Percentiles rank a stretch among this genome's conserved stretches.
Conservation (phyloP, 2,888 invertebrate species). For the Coelinius sp. region DNA sequence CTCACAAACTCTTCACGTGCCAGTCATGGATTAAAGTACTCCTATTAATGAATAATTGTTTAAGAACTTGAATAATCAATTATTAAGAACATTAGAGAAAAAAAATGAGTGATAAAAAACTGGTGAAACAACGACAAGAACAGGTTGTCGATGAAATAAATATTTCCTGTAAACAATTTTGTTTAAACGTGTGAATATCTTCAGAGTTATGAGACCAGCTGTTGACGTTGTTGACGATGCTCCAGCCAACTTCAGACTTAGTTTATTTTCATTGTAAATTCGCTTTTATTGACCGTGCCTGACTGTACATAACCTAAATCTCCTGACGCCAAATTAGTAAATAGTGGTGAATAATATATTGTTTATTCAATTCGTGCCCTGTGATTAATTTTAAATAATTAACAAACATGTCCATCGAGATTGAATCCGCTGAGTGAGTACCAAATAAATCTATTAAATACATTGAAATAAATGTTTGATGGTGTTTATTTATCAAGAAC, state of each 20-base stretch:
- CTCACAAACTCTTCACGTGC: neutral
- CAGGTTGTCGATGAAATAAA: neutral
- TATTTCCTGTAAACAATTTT: neutral
- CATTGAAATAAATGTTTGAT: neutral
- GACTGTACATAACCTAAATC: neutral
- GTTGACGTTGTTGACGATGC: neutral
- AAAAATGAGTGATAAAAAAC: neutral
- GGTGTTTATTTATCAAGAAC: too few relatives aligned
- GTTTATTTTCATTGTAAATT: too few relatives aligned
- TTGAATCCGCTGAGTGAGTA: slow-evolving; percentile 87
- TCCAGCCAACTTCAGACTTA: neutral
- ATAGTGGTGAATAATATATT: neutral
- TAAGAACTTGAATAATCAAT: too few relatives aligned
- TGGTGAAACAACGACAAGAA: neutral
- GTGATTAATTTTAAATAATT: neutral
- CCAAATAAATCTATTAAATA: neutral
- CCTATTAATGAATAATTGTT: neutral
- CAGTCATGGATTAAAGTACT: neutral
- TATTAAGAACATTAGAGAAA: too few relatives aligned
- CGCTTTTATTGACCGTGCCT: too few relatives aligned
- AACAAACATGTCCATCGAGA: slow-evolving; percentile 85
- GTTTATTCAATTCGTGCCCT: neutral
- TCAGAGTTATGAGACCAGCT: neutral
- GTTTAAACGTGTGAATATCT: slow-evolving; percentile 1
- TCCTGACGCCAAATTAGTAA: neutral